These are phyloP conservation scores for Esperia sulphurella DNA, from an alignment of 2,888 invertebrate species.

Conservation along the genomic window DNA sequence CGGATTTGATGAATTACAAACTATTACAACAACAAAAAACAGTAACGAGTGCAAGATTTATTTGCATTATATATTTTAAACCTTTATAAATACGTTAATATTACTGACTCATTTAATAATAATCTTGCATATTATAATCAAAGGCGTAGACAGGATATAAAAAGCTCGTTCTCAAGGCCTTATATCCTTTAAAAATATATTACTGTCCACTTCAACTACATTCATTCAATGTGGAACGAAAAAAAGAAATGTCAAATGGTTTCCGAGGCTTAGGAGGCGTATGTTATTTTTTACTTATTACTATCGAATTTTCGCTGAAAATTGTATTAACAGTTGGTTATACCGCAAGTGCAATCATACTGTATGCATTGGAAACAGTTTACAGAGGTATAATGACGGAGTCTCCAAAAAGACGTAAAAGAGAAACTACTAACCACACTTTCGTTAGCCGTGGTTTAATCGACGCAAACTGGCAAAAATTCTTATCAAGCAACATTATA, in stretches of 20 bases:
- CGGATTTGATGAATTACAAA: no score
- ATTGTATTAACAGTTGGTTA: slow-evolving; percentile 31
- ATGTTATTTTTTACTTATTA: slow-evolving; percentile 46
- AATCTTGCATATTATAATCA: no score
- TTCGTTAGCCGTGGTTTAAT: slow-evolving; percentile 47
- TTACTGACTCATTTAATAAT: no score
- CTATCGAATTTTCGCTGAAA: slow-evolving; percentile 44
- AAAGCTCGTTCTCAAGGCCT: no score
- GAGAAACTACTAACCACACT: slow-evolving; percentile 46
- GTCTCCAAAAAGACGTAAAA: slow-evolving; percentile 52
- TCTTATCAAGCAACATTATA: slow-evolving; percentile 47
- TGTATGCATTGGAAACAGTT: slow-evolving; percentile 30
- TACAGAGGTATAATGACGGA: slow-evolving; percentile 59
- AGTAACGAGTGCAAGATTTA: no score
- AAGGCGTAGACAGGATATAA: no score
- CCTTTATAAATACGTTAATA: no score
- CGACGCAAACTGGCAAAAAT: slow-evolving; percentile 68
- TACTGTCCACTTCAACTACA: no score
- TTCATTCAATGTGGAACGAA: no score
- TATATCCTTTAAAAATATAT: no score
- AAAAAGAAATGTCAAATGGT: slow-evolving; percentile 49
- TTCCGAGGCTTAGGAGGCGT: slow-evolving; percentile 29
- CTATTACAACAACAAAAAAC: no score
- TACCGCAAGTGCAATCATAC: slow-evolving; percentile 27
- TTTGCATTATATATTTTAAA: no score